Evolutionary conservation across 2,113 vertebrate genomes (phyloP).

Genomic region (Meles meles): DNA sequence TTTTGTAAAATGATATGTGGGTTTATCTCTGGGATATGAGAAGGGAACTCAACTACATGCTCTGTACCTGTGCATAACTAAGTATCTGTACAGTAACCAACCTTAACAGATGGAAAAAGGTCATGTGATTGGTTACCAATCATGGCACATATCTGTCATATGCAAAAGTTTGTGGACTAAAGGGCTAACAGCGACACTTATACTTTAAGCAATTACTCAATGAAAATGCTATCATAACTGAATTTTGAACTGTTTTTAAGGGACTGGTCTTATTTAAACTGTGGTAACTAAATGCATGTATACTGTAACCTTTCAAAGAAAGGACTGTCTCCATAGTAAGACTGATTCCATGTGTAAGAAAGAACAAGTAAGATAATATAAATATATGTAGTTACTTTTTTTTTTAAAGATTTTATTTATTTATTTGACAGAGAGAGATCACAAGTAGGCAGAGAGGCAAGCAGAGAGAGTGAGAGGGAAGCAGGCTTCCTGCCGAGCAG

Average conservation of each 20-base stretch:
- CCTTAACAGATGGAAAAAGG: neutral
- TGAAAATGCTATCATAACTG: neutral
- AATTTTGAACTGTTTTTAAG: constrained; percentile 6
- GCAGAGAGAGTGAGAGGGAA: no score
- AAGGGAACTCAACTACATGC: neutral
- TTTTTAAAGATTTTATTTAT: no score
- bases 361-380: neutral
- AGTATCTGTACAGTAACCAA: neutral
- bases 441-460: no score
- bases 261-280: neutral
- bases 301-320: neutral
- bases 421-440: no score
- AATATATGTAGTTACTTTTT: neutral
- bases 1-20: neutral
- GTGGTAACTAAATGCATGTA: neutral
- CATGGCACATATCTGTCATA: neutral
- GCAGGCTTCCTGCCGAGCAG: no score
- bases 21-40: neutral
- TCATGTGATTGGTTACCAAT: neutral
- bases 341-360: neutral
- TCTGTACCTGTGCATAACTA: neutral
- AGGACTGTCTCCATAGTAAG: neutral
- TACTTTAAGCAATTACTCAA: neutral
- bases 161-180: neutral
- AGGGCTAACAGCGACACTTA: neutral